These are phyloP conservation scores for Panagrolaimus sp. DNA, from an alignment of 1,140 invertebrate genomes.

Conservation along the genomic window DNA sequence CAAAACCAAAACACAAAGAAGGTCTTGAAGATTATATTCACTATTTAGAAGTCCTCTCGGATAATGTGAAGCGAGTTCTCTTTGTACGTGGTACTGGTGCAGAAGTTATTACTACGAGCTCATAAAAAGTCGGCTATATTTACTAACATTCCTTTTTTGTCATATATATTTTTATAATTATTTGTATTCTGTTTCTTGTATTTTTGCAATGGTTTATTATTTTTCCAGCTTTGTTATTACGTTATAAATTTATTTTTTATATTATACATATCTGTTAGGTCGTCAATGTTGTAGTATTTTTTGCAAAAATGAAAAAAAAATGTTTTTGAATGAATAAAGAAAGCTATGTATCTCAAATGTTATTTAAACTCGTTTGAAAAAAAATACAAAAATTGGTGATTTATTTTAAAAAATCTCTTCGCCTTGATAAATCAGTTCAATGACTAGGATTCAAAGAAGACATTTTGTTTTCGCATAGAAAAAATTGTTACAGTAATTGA, in stretches of 20 bases:
- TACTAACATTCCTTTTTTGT: slow-evolving; percentile 1
- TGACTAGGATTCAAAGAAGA: too few species aligned
- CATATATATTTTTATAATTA: background rate
- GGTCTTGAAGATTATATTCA: slow-evolving; percentile 69
- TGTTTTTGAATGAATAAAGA: too few species aligned
- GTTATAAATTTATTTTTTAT: background rate
- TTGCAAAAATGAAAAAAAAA: too few species aligned
- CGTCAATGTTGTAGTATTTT: too few species aligned
- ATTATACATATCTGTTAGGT: too few species aligned
- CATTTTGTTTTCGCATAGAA: too few species aligned
- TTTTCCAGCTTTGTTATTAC: background rate
- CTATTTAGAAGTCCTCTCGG: slow-evolving; percentile 93
- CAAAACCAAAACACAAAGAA: slow-evolving; percentile 72
- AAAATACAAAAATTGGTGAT: too few species aligned
- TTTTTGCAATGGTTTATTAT: background rate
- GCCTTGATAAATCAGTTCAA: too few species aligned
- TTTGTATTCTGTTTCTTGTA: background rate
- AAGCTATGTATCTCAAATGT: too few species aligned
- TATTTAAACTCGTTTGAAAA: too few species aligned
- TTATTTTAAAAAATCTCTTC: too few species aligned
- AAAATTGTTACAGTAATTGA: too few species aligned
- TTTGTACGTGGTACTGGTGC: slow-evolving; percentile 94
- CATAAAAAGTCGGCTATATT: slow-evolving; percentile 65
- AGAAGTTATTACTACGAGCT: slow-evolving; percentile 98
- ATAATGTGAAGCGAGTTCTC: slow-evolving; percentile 87